Conservation (phyloP, 2,888 invertebrate genomes). For the Cerceris ruficornis region DNA sequence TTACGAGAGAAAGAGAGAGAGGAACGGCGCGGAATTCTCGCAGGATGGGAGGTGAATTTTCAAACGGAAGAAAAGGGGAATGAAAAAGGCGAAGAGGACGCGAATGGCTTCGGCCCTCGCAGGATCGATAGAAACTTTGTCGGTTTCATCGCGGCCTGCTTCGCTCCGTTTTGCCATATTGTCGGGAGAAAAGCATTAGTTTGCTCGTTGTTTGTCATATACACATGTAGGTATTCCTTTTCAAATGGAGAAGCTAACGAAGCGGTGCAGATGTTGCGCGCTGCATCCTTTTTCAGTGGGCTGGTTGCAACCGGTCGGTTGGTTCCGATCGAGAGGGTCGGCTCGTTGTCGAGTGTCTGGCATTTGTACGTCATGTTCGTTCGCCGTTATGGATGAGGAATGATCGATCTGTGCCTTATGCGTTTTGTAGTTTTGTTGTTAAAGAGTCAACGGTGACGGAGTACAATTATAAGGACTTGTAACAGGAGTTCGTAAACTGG, state of each 20-base stretch:
- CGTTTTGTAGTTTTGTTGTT: constrained; percentile 7
- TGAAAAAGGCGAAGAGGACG: constrained; percentile 23
- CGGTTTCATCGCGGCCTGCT: constrained; percentile 30
- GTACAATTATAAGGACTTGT: too few relatives aligned
- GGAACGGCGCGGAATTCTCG: constrained; percentile 29
- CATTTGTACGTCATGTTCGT: constrained; percentile 22
- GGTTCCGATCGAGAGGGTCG: constrained; percentile 21
- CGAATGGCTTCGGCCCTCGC: not conserved
- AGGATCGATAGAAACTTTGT: constrained; percentile 44
- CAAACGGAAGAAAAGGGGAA: not conserved
- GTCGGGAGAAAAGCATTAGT: constrained; percentile 31
- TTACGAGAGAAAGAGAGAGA: not conserved
- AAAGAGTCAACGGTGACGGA: too few relatives aligned
- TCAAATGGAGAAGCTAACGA: constrained; percentile 13
- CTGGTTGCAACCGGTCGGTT: constrained; percentile 29
- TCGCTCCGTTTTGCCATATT: constrained; percentile 20
- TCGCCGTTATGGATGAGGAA: constrained; percentile 38
- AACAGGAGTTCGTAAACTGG: too few relatives aligned
- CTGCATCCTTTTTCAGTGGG: constrained; percentile 23
- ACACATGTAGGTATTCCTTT: constrained; percentile 35
- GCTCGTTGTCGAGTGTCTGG: constrained; percentile 27
- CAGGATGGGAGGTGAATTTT: constrained; percentile 41
- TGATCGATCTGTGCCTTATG: constrained; percentile 36
- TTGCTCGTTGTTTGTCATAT: constrained; percentile 27
- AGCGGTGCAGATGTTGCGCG: constrained; percentile 34